A percentile compares a stretch with the other conserved stretches of the same genome.
Conservation (phyloP, 2,113 vertebrate genomes). For the Phylloscopus trochiloides region DNA sequence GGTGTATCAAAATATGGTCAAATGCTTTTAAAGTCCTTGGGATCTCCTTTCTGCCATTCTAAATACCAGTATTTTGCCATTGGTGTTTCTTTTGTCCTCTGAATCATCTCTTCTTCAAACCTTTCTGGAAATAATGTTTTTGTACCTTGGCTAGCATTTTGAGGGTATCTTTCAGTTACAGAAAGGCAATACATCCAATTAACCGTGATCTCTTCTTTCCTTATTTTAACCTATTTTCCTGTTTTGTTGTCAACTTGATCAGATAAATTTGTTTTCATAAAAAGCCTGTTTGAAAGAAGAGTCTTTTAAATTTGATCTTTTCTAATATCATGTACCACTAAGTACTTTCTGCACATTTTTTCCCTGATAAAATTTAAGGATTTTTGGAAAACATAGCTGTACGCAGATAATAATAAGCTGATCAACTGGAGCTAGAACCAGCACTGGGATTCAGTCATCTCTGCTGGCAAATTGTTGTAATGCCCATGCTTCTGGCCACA, state of each 20-base stretch:
- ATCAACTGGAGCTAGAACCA: background rate
- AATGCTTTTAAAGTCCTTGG: background rate
- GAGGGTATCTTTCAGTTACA: background rate
- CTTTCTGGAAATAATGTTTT: background rate
- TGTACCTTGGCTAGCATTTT: background rate
- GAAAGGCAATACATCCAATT: background rate
- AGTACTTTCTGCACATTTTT: background rate
- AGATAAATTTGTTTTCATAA: background rate
- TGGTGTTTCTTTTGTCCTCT: background rate
- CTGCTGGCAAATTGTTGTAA: background rate
- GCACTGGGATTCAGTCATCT: background rate
- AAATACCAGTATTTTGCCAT: background rate
- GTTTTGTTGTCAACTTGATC: background rate
- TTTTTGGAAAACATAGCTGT: background rate
- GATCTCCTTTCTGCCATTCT: background rate
- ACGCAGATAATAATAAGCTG: background rate
- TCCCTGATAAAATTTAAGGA: background rate
- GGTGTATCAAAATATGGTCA: background rate
- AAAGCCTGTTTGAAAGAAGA: background rate
- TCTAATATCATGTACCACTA: background rate
- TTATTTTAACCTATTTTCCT: background rate
- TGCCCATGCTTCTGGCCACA: background rate
- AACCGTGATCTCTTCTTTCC: background rate
- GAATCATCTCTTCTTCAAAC: background rate
- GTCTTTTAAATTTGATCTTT: background rate